These are phyloP conservation scores for Tragelaphus buxtoni DNA, from an alignment of 2,113 vertebrate genomes.

Conservation along the genomic window DNA sequence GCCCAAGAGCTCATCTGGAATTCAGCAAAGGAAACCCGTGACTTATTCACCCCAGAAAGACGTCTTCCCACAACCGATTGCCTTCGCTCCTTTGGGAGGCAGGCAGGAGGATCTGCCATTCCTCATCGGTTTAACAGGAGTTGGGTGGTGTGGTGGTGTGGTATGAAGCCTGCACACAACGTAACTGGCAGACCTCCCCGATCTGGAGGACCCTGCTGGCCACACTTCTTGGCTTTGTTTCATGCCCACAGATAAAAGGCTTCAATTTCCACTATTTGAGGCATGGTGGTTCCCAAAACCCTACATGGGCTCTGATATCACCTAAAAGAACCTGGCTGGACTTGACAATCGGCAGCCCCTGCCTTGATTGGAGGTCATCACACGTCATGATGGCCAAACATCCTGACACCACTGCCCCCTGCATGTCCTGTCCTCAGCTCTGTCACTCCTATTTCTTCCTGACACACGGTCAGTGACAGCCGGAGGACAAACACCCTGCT, in stretches of 20 bases:
- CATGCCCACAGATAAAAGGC: background rate
- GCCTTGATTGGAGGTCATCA: background rate
- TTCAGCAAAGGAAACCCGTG: background rate
- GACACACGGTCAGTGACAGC: rapidly evolving
- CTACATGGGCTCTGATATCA: background rate
- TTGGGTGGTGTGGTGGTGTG: background rate
- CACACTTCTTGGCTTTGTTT: background rate
- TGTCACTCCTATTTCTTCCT: background rate
- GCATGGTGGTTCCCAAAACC: background rate
- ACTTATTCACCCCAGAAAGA: background rate
- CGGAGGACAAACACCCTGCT: background rate
- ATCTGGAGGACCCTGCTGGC: background rate
- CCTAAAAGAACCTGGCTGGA: background rate
- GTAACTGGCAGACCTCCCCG: background rate
- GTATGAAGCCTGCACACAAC: background rate
- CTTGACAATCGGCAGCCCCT: background rate
- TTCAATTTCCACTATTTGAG: background rate
- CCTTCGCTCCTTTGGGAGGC: background rate
- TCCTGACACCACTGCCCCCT: rapidly evolving
- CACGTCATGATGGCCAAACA: background rate
- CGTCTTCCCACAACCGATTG: background rate
- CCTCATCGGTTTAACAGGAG: background rate
- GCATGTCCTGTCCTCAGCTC: background rate
- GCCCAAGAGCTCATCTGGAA: background rate
- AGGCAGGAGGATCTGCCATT: rapidly evolving